Percentiles rank a stretch among this genome's conserved stretches.
Conservation (phyloP, 2,113 vertebrate genomes). For the Melanocharis versteri region DNA sequence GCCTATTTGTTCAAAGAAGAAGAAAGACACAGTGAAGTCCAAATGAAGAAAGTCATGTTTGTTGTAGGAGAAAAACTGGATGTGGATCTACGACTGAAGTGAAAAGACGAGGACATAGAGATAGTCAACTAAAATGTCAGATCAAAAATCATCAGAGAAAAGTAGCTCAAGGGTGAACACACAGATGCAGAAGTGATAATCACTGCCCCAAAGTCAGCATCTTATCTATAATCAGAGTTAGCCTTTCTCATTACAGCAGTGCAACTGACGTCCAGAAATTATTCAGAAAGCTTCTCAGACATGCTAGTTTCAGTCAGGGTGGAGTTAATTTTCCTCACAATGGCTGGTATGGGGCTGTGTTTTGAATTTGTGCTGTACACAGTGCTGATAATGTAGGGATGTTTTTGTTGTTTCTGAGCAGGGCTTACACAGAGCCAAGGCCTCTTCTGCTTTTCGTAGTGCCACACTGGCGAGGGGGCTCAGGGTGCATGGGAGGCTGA, state of each 20-base stretch:
- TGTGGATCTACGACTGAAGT: neutral
- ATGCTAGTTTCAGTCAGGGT: neutral
- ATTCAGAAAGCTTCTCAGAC: neutral
- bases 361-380: neutral
- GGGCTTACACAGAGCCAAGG: neutral
- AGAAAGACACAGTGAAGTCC: neutral
- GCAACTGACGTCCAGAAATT: neutral
- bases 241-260: neutral
- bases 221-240: neutral
- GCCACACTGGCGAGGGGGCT: neutral
- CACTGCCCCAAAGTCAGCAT: neutral
- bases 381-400: neutral
- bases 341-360: neutral
- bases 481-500: neutral
- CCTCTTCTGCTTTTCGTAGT: neutral
- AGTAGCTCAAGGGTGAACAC: neutral
- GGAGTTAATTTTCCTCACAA: neutral
- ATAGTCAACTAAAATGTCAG: constrained; percentile 18
- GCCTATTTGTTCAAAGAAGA: neutral
- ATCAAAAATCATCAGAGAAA: neutral
- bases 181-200: neutral
- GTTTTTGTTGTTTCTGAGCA: neutral
- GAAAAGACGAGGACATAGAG: neutral
- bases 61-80: neutral
- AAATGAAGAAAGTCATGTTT: neutral